These are phyloP conservation scores for Chymomyza costata DNA, from an alignment of 1,140 invertebrate genomes.

Conservation along the genomic window DNA sequence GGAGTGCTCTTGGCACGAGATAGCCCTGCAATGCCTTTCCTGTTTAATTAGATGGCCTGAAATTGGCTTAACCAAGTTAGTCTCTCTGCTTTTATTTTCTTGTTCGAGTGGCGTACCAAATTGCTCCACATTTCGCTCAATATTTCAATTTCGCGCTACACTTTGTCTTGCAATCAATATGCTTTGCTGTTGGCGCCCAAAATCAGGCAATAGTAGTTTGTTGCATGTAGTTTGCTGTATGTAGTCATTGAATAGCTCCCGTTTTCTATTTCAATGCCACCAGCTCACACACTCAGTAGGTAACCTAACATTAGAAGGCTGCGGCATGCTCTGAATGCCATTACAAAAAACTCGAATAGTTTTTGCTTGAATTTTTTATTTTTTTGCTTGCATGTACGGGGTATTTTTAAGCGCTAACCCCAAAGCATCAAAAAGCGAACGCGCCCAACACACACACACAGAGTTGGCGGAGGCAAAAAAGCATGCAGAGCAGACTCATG, in stretches of 20 bases:
- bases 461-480: background rate
- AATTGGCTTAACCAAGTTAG: too few species aligned
- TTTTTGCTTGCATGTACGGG: slow-evolving; percentile 26
- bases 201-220: slow-evolving; percentile 9
- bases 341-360: slow-evolving; percentile 60
- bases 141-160: slow-evolving; percentile 65
- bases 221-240: slow-evolving; percentile 31
- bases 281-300: too few species aligned
- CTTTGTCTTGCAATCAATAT: slow-evolving; percentile 58
- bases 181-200: slow-evolving; percentile 20
- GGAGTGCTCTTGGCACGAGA: too few species aligned
- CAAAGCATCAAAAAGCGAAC: slow-evolving; percentile 69
- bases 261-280: too few species aligned
- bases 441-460: slow-evolving; percentile 25
- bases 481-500: slow-evolving; percentile 2
- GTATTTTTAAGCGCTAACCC: slow-evolving; percentile 64
- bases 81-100: too few species aligned
- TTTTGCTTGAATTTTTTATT: slow-evolving; percentile 42
- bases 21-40: slow-evolving; percentile 32
- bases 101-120: slow-evolving; percentile 4
- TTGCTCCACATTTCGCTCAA: slow-evolving; percentile 51
- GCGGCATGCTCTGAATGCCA: slow-evolving; percentile 45
- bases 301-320: too few species aligned
- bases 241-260: too few species aligned
- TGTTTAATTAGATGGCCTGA: slow-evolving; percentile 38